These are phyloP conservation scores for Muntiacus muntjak DNA, from an alignment of 2,113 vertebrate genomes.

Conservation along the genomic window DNA sequence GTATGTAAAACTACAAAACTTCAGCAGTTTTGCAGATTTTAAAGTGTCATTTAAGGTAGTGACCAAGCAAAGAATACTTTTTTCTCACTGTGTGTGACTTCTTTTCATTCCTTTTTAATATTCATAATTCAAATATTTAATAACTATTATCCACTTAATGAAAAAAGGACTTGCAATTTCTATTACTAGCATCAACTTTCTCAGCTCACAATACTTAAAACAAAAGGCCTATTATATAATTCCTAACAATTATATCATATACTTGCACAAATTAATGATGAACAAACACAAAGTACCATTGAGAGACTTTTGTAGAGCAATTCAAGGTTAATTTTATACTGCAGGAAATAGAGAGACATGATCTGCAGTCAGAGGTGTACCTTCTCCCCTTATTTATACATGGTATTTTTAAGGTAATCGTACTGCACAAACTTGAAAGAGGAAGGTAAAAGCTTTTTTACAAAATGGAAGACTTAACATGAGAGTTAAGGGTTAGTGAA, in stretches of 20 bases:
- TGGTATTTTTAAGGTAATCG: background rate
- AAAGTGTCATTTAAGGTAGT: background rate
- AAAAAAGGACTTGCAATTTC: conserved; percentile 1
- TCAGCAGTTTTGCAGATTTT: background rate
- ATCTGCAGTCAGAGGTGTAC: background rate
- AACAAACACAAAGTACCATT: background rate
- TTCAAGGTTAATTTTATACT: background rate
- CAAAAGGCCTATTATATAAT: background rate
- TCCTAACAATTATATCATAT: background rate
- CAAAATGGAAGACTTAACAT: conserved; percentile 47
- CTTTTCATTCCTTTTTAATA: background rate
- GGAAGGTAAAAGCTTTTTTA: background rate
- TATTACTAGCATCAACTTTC: background rate
- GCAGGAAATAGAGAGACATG: background rate
- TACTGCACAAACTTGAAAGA: conserved; percentile 27
- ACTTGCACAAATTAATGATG: conserved; percentile 8
- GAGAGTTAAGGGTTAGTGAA: conserved; percentile 71
- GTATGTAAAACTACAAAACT: background rate
- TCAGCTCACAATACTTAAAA: background rate
- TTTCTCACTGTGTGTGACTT: background rate
- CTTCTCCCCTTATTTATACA: conserved; percentile 27
- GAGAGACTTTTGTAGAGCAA: background rate
- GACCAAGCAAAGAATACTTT: background rate
- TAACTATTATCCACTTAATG: background rate
- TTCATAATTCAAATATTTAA: conserved; percentile 8